phyloP scores from a whole-genome alignment of 2,113 vertebrate species.

The Spea bombifrons region DNA sequence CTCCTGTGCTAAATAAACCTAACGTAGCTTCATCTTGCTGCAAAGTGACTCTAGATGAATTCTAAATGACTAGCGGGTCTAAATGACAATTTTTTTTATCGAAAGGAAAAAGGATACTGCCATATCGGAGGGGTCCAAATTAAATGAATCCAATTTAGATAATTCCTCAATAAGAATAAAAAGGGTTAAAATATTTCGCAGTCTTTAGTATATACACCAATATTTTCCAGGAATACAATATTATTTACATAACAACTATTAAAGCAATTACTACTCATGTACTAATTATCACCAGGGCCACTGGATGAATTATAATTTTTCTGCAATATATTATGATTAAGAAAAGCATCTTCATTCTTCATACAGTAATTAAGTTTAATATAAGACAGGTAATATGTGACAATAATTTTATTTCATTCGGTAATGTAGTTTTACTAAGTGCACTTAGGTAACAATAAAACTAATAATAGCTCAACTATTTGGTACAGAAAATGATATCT shows the following conservation, averaged over 20 bases:
- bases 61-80: too few relatives aligned
- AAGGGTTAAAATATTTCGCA: not conserved
- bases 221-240: not conserved
- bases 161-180: too few relatives aligned
- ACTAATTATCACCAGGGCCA: not conserved
- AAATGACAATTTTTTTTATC: too few relatives aligned
- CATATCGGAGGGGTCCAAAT: too few relatives aligned
- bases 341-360: not conserved
- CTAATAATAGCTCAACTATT: not conserved
- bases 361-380: constrained; percentile 26
- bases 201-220: not conserved
- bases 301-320: not conserved
- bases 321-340: constrained; percentile 35
- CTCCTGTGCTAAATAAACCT: too few relatives aligned
- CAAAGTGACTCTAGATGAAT: too few relatives aligned
- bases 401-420: constrained; percentile 5
- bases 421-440: constrained; percentile 7
- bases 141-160: too few relatives aligned
- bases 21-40: too few relatives aligned
- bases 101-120: too few relatives aligned
- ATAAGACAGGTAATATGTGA: not conserved
- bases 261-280: not conserved
- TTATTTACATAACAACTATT: not conserved
- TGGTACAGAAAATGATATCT: not conserved
- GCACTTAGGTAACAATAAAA: constrained; percentile 10